Base-by-base conservation (phyloP, 2,113 vertebrate genomes). In the Fukomys damarensis region DNA sequence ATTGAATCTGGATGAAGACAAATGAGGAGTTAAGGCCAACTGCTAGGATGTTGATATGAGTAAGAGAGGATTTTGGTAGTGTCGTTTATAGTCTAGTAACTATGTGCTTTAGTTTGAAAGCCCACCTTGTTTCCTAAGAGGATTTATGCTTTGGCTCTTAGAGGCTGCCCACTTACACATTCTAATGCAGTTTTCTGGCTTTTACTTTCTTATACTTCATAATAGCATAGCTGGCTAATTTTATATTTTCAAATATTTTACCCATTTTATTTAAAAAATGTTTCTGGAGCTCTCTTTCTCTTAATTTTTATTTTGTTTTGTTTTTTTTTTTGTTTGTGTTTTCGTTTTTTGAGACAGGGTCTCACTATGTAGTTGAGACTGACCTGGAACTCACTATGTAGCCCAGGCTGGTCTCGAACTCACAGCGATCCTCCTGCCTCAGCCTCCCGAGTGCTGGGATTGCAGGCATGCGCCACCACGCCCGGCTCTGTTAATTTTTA, bases 201-300 rank as follows among this genome's bases (percentile, higher is more conserved):
- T 91, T 93, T 86, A 81, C 46, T 86, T 10, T 89, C 12, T 76
- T 35, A 77, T 5, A 84, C 19, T 10, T 95, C 30, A 70, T 93
- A 91, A 59, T 86, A 66, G 35, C 6, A 68, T 84, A 41, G 89
- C 77, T 59, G 24, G 22, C 54, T 86, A 54, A 81, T 91, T 91
- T 91, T 65, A 59, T 38, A 93, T 52, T 96, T 91, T 96, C 4
- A 74, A 54, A 14, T 85, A 54, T 65, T 77, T 89, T 80, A 4
- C 38, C 24, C 49, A 79, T 52, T 92, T 91, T 85, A 74, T 79
- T 87, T 93, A 35, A 3, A 70, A 89, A 86, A 63, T 70, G 38
- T 89, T 82, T 85, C 14, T 58, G 41, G 14, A n/a, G 1, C 11
- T 93, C 56, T 52, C 32, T 92, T 92, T 90, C 65, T 68, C 16